phyloP scores from a whole-genome alignment of 2,888 invertebrate genomes.

The Drosophila greeni region DNA sequence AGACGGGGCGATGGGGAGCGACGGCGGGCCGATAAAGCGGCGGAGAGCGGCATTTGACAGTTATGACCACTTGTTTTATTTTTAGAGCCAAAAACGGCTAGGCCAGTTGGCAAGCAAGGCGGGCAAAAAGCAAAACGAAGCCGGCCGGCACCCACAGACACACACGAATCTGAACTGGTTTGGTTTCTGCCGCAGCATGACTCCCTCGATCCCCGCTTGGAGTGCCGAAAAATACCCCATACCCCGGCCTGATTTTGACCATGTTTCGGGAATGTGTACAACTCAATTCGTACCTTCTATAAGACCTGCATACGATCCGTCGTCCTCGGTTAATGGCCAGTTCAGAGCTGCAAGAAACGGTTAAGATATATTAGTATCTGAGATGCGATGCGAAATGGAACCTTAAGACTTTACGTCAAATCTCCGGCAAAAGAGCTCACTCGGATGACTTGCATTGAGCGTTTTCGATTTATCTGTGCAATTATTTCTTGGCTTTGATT shows the following conservation, averaged over 20 bases:
- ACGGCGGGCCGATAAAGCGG: constrained; percentile 21
- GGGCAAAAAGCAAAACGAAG: constrained; percentile 26
- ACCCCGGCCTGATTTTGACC: constrained; percentile 48
- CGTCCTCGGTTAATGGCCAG: constrained; percentile 26
- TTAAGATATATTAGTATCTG: constrained; percentile 20
- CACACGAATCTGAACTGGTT: constrained; percentile 55
- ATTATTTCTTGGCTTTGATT: constrained; percentile 58
- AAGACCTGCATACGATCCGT: constrained; percentile 64
- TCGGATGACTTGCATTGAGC: constrained; percentile 47
- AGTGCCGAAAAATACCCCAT: constrained; percentile 5
- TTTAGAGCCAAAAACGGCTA: constrained; percentile 56
- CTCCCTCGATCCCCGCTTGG: constrained; percentile 13
- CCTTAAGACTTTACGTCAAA: neutral
- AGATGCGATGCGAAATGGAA: constrained; percentile 1
- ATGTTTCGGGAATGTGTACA: constrained; percentile 25
- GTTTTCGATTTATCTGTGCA: constrained; percentile 43
- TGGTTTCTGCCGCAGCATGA: constrained; percentile 36
- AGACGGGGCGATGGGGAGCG: constrained; percentile 3
- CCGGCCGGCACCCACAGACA: constrained; percentile 58
- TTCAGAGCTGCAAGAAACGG: constrained; percentile 21
- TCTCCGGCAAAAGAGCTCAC: constrained; percentile 1
- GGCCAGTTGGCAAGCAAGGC: constrained; percentile 18
- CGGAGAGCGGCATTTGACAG: constrained; percentile 65
- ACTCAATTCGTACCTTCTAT: constrained; percentile 60
- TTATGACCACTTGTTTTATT: constrained; percentile 69